A percentile compares a stretch with the other conserved stretches of the same genome.
These are phyloP conservation scores for Gavialis gangeticus DNA, from an alignment of 2,113 vertebrate species.

Conservation along the genomic window DNA sequence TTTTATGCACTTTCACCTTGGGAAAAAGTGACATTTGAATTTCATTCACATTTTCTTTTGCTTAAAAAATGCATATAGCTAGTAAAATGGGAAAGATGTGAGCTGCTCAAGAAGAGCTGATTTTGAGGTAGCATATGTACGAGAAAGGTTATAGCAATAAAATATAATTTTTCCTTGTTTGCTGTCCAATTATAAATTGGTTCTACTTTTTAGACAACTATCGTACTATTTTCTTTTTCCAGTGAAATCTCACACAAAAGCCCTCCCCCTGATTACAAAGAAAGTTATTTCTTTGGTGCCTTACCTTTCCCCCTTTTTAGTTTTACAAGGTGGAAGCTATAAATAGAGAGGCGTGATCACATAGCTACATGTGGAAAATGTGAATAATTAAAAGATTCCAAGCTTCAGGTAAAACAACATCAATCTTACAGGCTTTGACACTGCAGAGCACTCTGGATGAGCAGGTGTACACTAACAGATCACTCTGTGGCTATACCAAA, in stretches of 20 bases:
- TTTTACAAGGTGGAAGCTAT: background rate
- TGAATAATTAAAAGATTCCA: conserved; percentile 52
- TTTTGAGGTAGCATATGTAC: background rate
- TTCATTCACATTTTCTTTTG: background rate
- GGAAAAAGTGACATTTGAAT: background rate
- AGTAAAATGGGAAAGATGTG: background rate
- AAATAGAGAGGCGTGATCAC: conserved; percentile 7
- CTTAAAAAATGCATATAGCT: background rate
- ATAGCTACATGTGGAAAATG: conserved; percentile 53
- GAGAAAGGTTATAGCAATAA: background rate
- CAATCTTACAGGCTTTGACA: background rate
- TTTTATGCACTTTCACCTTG: background rate
- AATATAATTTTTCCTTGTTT: background rate
- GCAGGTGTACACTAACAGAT: conserved; percentile 35
- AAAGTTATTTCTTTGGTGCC: background rate
- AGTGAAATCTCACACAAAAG: background rate
- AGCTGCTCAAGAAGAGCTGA: background rate
- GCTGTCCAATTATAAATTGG: background rate
- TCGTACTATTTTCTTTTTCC: background rate
- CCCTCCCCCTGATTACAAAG: background rate
- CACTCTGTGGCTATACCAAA: conserved; percentile 29
- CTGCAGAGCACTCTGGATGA: background rate
- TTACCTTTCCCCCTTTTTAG: background rate
- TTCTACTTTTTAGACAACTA: background rate
- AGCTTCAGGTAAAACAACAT: conserved; percentile 45